Percentiles rank a stretch among this genome's conserved stretches.
Evolutionary conservation across 2,113 vertebrate genomes (phyloP).

Genomic region (Hippopotamus amphibius): DNA sequence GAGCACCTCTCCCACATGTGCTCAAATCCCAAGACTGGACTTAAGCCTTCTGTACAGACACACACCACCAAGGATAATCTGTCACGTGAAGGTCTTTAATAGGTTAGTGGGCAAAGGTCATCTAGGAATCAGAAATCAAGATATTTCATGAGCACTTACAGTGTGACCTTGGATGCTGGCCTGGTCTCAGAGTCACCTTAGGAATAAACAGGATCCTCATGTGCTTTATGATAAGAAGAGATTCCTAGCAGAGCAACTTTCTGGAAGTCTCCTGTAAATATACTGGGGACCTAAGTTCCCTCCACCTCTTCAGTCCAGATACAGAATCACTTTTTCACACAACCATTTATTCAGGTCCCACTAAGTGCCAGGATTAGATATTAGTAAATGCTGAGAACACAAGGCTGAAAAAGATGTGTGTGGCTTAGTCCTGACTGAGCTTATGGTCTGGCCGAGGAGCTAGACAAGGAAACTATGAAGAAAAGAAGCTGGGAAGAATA

Average conservation of each 20-base stretch:
- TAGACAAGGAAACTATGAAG: not conserved
- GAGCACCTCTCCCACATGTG: not conserved
- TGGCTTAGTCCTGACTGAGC: not conserved
- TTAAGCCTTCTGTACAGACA: not conserved
- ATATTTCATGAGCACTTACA: not conserved
- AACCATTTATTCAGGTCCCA: not conserved
- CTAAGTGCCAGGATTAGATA: not conserved
- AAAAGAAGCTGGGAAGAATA: not conserved
- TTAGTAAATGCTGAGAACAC: not conserved
- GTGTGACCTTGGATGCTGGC: not conserved
- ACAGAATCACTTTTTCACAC: not conserved
- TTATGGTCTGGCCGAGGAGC: not conserved
- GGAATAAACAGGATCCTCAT: not conserved
- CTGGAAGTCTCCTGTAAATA: not conserved
- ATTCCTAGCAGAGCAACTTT: not conserved
- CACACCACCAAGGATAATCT: not conserved
- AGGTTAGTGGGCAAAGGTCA: not conserved
- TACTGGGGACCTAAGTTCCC: not conserved
- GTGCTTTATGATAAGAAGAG: not conserved
- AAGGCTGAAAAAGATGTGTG: not conserved
- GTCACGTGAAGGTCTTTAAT: not conserved
- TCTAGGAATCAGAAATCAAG: not conserved
- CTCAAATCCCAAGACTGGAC: not conserved
- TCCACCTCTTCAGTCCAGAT: not conserved
- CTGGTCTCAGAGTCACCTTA: not conserved